Percentiles rank a stretch among this genome's conserved stretches.
These are phyloP conservation scores for Hirtodrosophila cameraria DNA, from an alignment of 2,888 invertebrate species.

Conservation along the genomic window DNA sequence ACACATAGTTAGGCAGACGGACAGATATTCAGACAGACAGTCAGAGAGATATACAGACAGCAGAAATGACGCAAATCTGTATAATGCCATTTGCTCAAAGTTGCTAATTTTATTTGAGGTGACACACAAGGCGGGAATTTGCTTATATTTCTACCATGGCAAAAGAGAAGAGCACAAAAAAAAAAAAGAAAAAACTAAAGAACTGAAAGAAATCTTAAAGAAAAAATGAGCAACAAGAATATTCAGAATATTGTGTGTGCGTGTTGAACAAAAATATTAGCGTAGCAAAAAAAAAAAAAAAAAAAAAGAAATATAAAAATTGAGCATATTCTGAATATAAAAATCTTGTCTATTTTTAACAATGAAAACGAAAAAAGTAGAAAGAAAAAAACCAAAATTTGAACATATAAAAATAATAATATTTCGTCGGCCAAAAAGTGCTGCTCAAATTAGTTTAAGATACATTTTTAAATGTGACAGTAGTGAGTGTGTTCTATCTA, in stretches of 20 bases:
- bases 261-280: conserved; percentile 64
- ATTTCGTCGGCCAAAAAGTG: conserved; percentile 64
- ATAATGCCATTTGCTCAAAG: conserved; percentile 72
- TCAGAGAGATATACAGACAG: conserved; percentile 9
- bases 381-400: conserved; percentile 27
- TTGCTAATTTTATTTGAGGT: conserved; percentile 81
- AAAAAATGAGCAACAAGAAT: too few species aligned
- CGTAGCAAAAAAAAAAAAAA: conserved; percentile 41
- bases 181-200: conserved; percentile 1
- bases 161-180: conserved; percentile 1
- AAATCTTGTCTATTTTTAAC: conserved; percentile 65
- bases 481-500: conserved; percentile 75
- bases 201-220: conserved; percentile 30
- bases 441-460: conserved; percentile 78
- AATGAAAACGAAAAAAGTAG: conserved; percentile 27
- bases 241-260: conserved; percentile 11
- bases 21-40: neutral
- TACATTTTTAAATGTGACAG: conserved; percentile 83
- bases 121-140: conserved; percentile 79
- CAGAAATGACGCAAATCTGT: conserved; percentile 75
- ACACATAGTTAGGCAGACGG: conserved; percentile 5
- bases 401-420: conserved; percentile 59
- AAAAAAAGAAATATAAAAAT: conserved; percentile 45
- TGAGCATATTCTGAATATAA: conserved; percentile 61
- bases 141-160: conserved; percentile 12